Conservation (phyloP, 2,113 vertebrate species). For the Gadus macrocephalus region DNA sequence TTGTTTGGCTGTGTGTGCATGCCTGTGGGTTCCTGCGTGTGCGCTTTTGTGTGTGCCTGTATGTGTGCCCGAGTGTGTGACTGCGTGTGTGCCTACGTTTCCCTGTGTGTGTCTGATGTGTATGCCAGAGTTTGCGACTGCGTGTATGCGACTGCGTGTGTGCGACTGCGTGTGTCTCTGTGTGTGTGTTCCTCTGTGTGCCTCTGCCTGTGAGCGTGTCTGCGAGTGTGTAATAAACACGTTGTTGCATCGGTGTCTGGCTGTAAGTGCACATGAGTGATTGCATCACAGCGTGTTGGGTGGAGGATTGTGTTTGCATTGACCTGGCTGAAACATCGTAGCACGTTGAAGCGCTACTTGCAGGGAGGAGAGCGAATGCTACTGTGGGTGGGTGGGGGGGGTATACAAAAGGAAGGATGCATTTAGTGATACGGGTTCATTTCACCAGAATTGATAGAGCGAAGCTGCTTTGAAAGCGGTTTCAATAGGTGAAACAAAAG, state of each 20-base stretch:
- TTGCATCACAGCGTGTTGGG: slow-evolving; percentile 4
- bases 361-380: slow-evolving; percentile 38
- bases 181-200: slow-evolving; percentile 12
- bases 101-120: slow-evolving; percentile 18
- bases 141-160: not conserved
- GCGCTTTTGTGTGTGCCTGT: slow-evolving; percentile 16
- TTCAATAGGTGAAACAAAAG: too few species aligned
- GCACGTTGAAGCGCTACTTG: slow-evolving; percentile 45
- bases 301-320: slow-evolving; percentile 25
- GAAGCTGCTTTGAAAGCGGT: too few species aligned
- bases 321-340: slow-evolving; percentile 55
- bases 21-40: not conserved
- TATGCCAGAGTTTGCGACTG: slow-evolving; percentile 20
- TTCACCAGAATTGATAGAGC: not conserved
- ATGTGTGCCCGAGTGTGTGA: not conserved
- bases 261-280: not conserved
- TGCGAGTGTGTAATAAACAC: slow-evolving; percentile 4
- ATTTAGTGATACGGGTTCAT: not conserved
- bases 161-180: not conserved
- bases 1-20: slow-evolving; percentile 12
- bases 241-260: too few species aligned
- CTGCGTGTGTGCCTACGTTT: slow-evolving; percentile 7
- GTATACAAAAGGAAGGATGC: not conserved
- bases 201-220: slow-evolving; percentile 28
- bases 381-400: slow-evolving; percentile 22